Conservation (phyloP, 2,888 invertebrate genomes). For the Cantharis lateralis region DNA sequence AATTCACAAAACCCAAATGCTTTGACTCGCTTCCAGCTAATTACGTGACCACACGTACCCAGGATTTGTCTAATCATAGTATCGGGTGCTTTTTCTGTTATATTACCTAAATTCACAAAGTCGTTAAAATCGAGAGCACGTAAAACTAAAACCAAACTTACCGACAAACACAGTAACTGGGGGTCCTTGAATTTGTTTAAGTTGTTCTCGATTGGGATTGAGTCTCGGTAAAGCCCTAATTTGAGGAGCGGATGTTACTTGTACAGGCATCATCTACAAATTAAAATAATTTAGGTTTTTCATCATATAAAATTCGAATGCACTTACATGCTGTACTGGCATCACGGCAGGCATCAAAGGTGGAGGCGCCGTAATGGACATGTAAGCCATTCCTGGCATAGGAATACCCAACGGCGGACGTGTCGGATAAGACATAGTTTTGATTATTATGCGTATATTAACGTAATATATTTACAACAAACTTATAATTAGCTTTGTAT, state of each 20-base stretch:
- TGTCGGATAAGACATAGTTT: conserved; percentile 86
- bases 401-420: conserved; percentile 78
- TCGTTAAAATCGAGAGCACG: not conserved
- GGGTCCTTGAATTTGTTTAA: conserved; percentile 69
- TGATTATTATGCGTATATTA: not conserved
- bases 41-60: conserved; percentile 90
- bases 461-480: not conserved
- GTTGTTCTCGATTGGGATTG: conserved; percentile 52
- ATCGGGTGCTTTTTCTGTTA: conserved; percentile 93
- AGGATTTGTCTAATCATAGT: conserved; percentile 91
- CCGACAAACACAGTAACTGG: conserved; percentile 97
- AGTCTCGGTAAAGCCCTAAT: conserved; percentile 53
- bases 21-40: conserved; percentile 97
- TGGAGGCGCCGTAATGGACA: conserved; percentile 67
- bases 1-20: conserved; percentile 99
- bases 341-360: conserved; percentile 73
- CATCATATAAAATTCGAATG: not conserved
- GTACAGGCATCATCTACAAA: conserved; percentile 61
- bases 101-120: conserved; percentile 68
- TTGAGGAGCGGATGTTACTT: conserved; percentile 55
- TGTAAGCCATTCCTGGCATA: conserved; percentile 64
- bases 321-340: conserved; percentile 76
- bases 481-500: not conserved
- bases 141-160: conserved; percentile 41
- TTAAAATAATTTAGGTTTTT: conserved; percentile 20